A percentile compares a stretch with the other conserved stretches of the same genome.
phyloP scores from a whole-genome alignment of 2,797 vertebrate genomes.

The Urocyon cinereoargenteus region DNA sequence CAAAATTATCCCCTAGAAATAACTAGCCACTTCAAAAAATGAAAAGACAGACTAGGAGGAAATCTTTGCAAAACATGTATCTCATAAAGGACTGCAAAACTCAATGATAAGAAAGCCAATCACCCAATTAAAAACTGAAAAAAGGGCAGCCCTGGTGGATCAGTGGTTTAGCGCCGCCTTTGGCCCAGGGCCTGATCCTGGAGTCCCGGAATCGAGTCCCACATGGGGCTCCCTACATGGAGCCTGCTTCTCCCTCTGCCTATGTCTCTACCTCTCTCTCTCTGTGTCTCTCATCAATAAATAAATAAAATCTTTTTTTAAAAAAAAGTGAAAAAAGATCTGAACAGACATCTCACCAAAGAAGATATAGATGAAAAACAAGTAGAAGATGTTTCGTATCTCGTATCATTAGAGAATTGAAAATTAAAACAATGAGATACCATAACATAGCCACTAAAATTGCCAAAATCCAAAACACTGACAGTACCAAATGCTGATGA shows the following conservation, averaged over 20 bases:
- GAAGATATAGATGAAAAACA: not conserved
- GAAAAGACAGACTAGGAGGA: not conserved
- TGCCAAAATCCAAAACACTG: not conserved
- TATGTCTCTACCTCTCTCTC: too few relatives aligned
- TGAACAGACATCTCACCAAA: not conserved
- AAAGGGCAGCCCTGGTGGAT: too few relatives aligned
- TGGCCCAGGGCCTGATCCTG: too few relatives aligned
- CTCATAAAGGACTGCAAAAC: not conserved
- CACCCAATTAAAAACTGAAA: not conserved
- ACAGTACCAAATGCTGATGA: constrained; percentile 2
- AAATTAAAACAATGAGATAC: not conserved
- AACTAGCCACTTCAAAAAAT: not conserved
- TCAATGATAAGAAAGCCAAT: constrained; percentile 10
- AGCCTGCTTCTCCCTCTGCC: too few relatives aligned
- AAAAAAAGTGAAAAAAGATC: not conserved
- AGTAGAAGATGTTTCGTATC: not conserved
- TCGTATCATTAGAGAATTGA: not conserved
- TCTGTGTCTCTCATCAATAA: too few relatives aligned
- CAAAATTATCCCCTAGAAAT: constrained; percentile 43
- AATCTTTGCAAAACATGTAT: constrained; percentile 9
- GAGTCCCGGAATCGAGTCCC: too few relatives aligned
- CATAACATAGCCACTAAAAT: not conserved
- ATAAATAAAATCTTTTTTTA: too few relatives aligned
- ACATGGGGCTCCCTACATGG: too few relatives aligned
- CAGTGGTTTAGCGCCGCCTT: too few relatives aligned